phyloP scores from a whole-genome alignment of 2,888 invertebrate species.

The Proisotoma minuta region DNA sequence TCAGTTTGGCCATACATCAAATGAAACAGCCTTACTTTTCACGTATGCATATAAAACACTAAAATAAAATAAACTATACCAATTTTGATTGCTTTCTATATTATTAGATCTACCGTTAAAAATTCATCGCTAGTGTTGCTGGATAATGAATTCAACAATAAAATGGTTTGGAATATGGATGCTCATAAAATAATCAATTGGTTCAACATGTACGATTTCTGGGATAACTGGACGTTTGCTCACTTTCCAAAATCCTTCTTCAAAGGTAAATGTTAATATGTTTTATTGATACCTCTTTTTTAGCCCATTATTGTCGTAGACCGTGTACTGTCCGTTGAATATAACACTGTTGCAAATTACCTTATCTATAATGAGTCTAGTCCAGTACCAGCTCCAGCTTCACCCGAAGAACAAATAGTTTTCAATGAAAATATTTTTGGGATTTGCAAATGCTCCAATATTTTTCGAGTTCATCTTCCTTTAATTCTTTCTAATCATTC shows the following conservation, averaged over 20 bases:
- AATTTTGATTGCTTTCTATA: not conserved
- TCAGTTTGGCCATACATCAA: not conserved
- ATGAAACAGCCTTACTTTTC: not conserved
- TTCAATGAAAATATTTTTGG: slow-evolving; percentile 18
- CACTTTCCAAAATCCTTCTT: slow-evolving; percentile 1
- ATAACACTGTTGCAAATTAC: slow-evolving; percentile 12
- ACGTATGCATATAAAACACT: not conserved
- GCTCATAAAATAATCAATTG: slow-evolving; percentile 21
- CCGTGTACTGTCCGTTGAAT: slow-evolving; percentile 21
- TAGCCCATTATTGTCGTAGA: too few species aligned
- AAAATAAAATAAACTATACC: not conserved
- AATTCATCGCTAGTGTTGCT: slow-evolving; percentile 18
- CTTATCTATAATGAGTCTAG: not conserved
- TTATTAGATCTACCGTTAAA: slow-evolving; percentile 1
- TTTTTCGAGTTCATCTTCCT: not conserved
- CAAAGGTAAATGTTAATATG: not conserved
- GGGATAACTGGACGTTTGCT: slow-evolving; percentile 21
- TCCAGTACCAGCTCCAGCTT: not conserved
- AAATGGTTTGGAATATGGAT: slow-evolving; percentile 14
- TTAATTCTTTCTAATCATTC: not conserved
- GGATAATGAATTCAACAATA: slow-evolving; percentile 22
- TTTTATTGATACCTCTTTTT: too few species aligned
- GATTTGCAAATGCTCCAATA: slow-evolving; percentile 13
- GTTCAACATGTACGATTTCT: slow-evolving; percentile 22
- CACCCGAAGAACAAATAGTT: not conserved